Conservation (phyloP, 2,797 vertebrate genomes). For the Leucoraja ocellata region DNA sequence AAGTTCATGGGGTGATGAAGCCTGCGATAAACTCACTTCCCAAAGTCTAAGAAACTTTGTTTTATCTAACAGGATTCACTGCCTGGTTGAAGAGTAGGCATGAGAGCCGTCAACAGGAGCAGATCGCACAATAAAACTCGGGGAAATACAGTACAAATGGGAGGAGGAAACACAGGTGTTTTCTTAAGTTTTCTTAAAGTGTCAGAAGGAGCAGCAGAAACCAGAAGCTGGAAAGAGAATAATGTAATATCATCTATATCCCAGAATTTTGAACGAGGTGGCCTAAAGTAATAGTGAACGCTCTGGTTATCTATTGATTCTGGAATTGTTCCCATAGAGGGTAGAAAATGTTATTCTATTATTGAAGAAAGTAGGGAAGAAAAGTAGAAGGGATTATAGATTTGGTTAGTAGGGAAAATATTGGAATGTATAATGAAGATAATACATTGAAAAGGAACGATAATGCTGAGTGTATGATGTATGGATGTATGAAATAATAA, state of each 20-base stretch:
- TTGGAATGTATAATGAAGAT: no score
- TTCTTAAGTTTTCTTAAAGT: neutral
- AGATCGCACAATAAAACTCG: neutral
- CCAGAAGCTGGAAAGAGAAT: neutral
- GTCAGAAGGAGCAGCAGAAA: neutral
- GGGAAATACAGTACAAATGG: neutral
- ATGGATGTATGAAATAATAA: no score
- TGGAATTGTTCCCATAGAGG: no score
- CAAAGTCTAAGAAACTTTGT: neutral
- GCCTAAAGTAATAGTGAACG: no score
- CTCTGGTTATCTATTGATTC: no score
- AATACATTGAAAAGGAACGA: no score
- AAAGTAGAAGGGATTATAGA: no score
- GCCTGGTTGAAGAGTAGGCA: neutral
- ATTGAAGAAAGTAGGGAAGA: no score
- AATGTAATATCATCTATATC: neutral
- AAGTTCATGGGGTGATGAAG: neutral
- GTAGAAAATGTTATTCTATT: no score
- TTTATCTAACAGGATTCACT: neutral
- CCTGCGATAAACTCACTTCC: neutral
- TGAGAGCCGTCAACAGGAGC: neutral
- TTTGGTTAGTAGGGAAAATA: no score
- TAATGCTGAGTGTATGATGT: no score
- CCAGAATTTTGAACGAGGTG: no score
- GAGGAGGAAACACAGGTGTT: neutral